A percentile compares a stretch with the other conserved stretches of the same genome.
Evolutionary conservation across 1,140 invertebrate genomes (phyloP).

Genomic region (Dendrolimus kikuchii): DNA sequence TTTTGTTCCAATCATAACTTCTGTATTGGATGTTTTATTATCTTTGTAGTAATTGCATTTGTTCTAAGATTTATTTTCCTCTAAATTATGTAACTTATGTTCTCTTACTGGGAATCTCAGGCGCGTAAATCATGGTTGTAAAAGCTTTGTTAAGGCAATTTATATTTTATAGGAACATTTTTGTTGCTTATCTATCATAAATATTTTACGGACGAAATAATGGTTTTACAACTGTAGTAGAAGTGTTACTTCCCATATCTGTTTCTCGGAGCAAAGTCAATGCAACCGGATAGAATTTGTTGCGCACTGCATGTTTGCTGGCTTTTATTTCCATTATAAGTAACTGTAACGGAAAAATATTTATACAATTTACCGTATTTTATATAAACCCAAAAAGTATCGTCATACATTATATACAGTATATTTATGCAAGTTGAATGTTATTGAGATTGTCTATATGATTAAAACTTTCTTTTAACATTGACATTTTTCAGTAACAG

Average conservation of each 20-base stretch:
- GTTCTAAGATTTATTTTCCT: neutral
- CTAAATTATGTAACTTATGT: neutral
- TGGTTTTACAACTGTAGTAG: constrained; percentile 29
- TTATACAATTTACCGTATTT: too few species aligned
- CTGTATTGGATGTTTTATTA: constrained; percentile 7
- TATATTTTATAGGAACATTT: constrained; percentile 23
- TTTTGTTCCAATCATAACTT: constrained; percentile 31
- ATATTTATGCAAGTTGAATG: too few species aligned
- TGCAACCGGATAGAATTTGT: constrained; percentile 39
- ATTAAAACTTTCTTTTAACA: too few species aligned
- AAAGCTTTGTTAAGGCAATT: constrained; percentile 25
- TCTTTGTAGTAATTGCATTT: neutral
- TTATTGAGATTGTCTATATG: too few species aligned
- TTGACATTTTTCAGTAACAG: too few species aligned
- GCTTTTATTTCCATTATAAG: constrained; percentile 11
- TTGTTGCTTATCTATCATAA: constrained; percentile 23
- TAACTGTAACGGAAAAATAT: neutral
- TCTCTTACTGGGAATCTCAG: constrained; percentile 9
- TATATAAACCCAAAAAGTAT: too few species aligned
- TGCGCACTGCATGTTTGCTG: constrained; percentile 22
- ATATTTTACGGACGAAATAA: constrained; percentile 33
- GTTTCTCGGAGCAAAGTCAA: constrained; percentile 15
- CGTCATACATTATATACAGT: too few species aligned
- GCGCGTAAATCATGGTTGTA: constrained; percentile 18
- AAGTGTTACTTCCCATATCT: constrained; percentile 31